Conservation (phyloP, 2,113 vertebrate species). For the Pontoporia blainvillei region DNA sequence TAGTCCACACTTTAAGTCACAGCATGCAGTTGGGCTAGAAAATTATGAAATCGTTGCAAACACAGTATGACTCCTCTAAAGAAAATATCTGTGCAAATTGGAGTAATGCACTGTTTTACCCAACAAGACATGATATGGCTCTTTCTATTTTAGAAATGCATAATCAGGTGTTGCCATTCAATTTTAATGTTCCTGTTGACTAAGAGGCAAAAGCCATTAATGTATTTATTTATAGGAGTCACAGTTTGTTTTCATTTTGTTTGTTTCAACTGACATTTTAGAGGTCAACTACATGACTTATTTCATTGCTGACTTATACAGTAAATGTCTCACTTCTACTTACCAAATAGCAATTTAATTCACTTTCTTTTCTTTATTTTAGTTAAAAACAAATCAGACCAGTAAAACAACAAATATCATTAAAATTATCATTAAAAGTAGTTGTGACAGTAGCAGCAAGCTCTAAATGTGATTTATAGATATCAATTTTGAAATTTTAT, state of each 20-base stretch:
- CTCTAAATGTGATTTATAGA: not conserved
- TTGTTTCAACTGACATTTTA: constrained; percentile 33
- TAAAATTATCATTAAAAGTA: not conserved
- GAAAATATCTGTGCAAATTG: constrained; percentile 55
- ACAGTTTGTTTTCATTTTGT: constrained; percentile 37
- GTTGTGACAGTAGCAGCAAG: not conserved
- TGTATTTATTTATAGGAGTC: constrained; percentile 35
- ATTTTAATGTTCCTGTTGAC: constrained; percentile 18
- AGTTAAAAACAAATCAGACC: not conserved
- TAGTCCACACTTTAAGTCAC: constrained; percentile 42
- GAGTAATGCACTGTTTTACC: not conserved
- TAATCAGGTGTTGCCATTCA: constrained; percentile 16
- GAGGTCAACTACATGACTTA: not conserved
- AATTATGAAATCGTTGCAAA: constrained; percentile 57
- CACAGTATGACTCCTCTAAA: constrained; percentile 35
- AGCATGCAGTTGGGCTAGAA: constrained; percentile 31
- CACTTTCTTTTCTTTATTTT: not conserved
- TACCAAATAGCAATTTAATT: not conserved
- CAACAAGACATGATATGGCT: not conserved
- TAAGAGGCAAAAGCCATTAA: constrained; percentile 34
- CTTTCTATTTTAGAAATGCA: constrained; percentile 24
- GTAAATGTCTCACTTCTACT: not conserved
- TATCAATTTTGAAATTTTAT: not conserved
- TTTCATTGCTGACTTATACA: not conserved
- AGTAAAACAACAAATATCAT: not conserved